Conservation (phyloP, 2,113 vertebrate species). For the Electrona antarctica region DNA sequence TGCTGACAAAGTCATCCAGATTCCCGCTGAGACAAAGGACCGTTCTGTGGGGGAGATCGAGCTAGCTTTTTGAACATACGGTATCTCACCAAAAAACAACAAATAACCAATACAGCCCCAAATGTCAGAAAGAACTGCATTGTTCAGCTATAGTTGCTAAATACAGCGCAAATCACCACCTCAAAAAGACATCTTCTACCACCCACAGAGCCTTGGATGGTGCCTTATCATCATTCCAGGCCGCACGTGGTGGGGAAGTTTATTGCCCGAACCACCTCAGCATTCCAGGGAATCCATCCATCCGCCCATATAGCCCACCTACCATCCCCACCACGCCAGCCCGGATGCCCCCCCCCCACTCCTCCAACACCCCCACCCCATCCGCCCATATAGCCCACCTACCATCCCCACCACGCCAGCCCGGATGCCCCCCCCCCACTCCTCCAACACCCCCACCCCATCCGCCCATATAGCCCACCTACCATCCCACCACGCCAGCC, state of each 20-base stretch:
- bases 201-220: conserved; percentile 69
- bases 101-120: conserved; percentile 38
- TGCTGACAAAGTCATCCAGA: conserved; percentile 12
- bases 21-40: conserved; percentile 23
- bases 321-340: not conserved
- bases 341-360: too few relatives aligned
- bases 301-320: conserved; percentile 18
- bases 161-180: conserved; percentile 61
- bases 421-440: conserved; percentile 33
- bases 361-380: too few relatives aligned
- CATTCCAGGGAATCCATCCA: conserved; percentile 66
- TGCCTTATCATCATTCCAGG: conserved; percentile 69
- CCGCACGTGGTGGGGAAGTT: conserved; percentile 61
- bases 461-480: conserved; percentile 22
- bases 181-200: conserved; percentile 38
- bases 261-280: conserved; percentile 74
- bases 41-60: conserved; percentile 29
- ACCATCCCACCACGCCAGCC: conserved; percentile 14
- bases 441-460: conserved; percentile 28
- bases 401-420: not conserved
- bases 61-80: conserved; percentile 51
- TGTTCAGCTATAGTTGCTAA: conserved; percentile 63
- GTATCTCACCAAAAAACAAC: conserved; percentile 56
- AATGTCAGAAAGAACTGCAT: conserved; percentile 47
- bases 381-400: conserved; percentile 22